phyloP scores from a whole-genome alignment of 2,797 vertebrate species.

The Intellagama lesueurii region DNA sequence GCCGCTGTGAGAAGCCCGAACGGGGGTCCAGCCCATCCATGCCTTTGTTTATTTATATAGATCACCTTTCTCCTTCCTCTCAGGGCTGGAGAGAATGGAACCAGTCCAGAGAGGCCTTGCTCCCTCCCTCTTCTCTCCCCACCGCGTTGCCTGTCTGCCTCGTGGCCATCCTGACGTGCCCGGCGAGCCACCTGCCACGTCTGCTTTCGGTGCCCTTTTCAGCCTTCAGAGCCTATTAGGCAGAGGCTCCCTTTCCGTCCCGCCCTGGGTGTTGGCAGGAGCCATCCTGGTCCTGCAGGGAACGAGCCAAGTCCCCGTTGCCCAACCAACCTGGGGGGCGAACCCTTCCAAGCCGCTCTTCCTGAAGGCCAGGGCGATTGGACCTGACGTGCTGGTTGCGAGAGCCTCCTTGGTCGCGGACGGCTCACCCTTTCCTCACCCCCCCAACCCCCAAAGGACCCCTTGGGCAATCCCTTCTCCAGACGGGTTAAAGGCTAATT shows the following conservation, averaged over 20 bases:
- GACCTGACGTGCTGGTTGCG: background rate
- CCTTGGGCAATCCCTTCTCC: background rate
- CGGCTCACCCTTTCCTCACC: background rate
- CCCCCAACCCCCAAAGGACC: background rate
- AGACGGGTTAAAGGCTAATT: background rate
- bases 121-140: background rate
- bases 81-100: background rate
- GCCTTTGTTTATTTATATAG: no score
- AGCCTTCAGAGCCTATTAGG: background rate
- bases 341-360: no score
- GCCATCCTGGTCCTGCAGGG: background rate
- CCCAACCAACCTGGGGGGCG: background rate
- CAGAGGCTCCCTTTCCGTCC: no score
- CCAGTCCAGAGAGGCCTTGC: fast-evolving
- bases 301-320: background rate
- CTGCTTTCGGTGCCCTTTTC: background rate
- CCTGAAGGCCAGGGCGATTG: background rate
- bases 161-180: no score
- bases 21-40: no score
- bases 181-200: no score
- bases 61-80: no score
- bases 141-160: no score
- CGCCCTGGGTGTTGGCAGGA: background rate
- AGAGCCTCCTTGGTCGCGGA: background rate
- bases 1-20: no score